These are phyloP conservation scores for Orientallactaga sibirica DNA, from an alignment of 2,797 vertebrate genomes.

Conservation along the genomic window DNA sequence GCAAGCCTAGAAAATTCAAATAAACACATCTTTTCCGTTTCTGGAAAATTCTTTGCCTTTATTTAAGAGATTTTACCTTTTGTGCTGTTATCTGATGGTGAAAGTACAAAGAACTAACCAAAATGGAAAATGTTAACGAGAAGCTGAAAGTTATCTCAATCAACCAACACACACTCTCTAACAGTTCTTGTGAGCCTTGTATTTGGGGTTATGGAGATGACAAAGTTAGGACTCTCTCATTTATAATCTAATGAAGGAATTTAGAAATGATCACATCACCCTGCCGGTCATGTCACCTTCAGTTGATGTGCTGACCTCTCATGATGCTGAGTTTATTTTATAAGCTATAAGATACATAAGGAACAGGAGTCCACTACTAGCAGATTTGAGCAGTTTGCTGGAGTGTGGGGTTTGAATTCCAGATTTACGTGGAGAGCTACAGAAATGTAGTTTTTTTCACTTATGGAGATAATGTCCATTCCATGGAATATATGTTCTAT, in stretches of 20 bases:
- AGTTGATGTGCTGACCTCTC: neutral
- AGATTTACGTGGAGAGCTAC: neutral
- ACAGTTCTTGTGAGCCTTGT: neutral
- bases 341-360: neutral
- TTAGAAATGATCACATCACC: constrained; percentile 23
- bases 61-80: neutral
- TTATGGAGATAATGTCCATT: neutral
- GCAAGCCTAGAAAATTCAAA: constrained; percentile 36
- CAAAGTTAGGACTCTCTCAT: neutral
- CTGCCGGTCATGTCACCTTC: neutral
- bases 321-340: neutral
- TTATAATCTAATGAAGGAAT: constrained; percentile 11
- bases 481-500: neutral
- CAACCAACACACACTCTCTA: neutral
- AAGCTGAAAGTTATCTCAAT: neutral
- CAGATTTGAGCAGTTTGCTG: neutral
- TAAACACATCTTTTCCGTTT: constrained; percentile 3
- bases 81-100: neutral
- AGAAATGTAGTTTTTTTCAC: neutral
- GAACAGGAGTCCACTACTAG: neutral
- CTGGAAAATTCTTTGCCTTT: constrained; percentile 46
- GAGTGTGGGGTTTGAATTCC: constrained; percentile 23
- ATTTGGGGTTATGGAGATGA: constrained; percentile 2
- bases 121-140: neutral
- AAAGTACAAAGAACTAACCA: constrained; percentile 27